Base-by-base conservation (phyloP, 2,797 vertebrate species). In the Falco biarmicus region DNA sequence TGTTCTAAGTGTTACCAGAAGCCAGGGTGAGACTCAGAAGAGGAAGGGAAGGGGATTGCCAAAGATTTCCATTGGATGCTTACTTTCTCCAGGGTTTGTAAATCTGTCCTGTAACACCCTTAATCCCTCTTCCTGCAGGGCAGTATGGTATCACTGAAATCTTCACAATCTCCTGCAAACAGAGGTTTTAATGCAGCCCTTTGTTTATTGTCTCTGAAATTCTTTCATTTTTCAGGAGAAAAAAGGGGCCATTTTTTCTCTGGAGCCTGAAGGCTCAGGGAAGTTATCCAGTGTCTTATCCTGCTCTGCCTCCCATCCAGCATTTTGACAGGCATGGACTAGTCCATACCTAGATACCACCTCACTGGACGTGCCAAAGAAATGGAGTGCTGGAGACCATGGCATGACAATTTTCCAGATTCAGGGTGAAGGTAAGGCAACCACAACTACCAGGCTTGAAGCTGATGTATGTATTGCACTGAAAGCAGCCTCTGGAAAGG, bases 141-240 rank as follows among this genome's bases (percentile, higher is more conserved):
- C 41, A 79, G 15, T 66, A 47, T 1, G 0, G 17, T 87, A 77
- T 78, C 13, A 0, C 50, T 75, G 71, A 77, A 93, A 91, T 89
- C 87, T 86, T 75, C 76, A 60, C 4, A 4, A 75, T 88, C 87
- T 80, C 84, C 82, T 81, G 61, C 69, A 90, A 93, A 91, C 65
- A 94, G 79, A 84, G 39, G 48, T 81, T 95, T 96, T 95, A 96
- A 93, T 84, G 34, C 21, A 70, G 43, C 45, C 69, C 66, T 96
- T 93, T 95, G 92, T 97, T 89, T 93, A 84, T 92, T 92, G 82
- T 96, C n/a, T 89, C 63, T 73, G 61, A 19, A 84, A 47, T 66
- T 85, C 57, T 78, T 84, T 82, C 15, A 65, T 69, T 78, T 80
- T 80, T 77, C 22, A 54, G 37, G 29, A 68, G 47, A 70, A 83